Evolutionary conservation across 2,797 vertebrate genomes (phyloP).

Genomic region (Falco columbarius): DNA sequence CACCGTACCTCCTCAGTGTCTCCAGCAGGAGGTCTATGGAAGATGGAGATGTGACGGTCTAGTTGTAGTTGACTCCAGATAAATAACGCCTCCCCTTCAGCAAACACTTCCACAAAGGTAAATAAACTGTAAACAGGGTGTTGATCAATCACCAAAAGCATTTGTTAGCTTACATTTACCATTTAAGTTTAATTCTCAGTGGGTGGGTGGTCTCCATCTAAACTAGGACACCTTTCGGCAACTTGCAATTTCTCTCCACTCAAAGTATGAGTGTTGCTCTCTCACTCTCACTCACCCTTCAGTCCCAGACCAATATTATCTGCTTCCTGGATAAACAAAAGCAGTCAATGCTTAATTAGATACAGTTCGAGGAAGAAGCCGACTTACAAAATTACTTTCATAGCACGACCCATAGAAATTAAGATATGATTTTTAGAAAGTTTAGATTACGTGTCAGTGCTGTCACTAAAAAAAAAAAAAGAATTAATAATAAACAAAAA

Average conservation of each 20-base stretch:
- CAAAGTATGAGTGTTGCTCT: background rate
- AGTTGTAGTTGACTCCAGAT: background rate
- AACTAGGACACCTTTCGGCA: slow-evolving; percentile 14
- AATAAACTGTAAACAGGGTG: background rate
- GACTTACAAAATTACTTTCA: background rate
- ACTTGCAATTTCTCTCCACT: background rate
- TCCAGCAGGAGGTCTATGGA: background rate
- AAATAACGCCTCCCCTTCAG: background rate
- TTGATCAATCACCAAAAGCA: background rate
- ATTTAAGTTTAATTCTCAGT: background rate
- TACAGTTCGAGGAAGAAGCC: background rate
- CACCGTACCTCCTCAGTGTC: background rate
- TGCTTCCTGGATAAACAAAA: background rate
- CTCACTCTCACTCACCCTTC: background rate
- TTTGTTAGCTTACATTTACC: background rate
- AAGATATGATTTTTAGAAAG: background rate
- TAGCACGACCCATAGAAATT: background rate
- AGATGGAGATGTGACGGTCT: background rate
- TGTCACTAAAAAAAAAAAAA: background rate
- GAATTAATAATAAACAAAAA: background rate
- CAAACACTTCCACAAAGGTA: background rate
- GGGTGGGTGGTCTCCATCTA: background rate
- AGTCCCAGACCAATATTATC: background rate
- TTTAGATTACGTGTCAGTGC: background rate
- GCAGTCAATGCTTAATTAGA: background rate